A percentile compares a stretch with the other conserved stretches of the same genome.
Evolutionary conservation across 2,113 vertebrate genomes (phyloP).

Genomic region (Odontophorus gujanensis): DNA sequence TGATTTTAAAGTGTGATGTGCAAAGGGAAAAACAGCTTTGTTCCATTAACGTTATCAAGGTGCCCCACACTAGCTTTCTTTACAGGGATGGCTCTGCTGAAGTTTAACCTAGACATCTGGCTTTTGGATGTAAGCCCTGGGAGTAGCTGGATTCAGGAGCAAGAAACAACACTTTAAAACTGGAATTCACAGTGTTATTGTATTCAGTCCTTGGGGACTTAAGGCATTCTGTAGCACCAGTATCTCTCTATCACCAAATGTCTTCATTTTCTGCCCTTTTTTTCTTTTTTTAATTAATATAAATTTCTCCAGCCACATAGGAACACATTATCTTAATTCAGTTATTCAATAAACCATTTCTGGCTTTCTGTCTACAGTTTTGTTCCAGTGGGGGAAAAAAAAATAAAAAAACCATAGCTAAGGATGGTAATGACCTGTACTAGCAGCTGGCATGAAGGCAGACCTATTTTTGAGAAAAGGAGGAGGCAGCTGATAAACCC

Average conservation of each 20-base stretch:
- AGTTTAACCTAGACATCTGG: not conserved
- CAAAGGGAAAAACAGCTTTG: not conserved
- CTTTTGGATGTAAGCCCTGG: not conserved
- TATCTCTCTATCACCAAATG: not conserved
- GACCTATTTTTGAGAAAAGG: conserved; percentile 1
- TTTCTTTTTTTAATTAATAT: not conserved
- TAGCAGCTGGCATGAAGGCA: not conserved
- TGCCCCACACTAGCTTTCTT: not conserved
- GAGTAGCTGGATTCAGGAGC: not conserved
- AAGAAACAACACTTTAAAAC: not conserved
- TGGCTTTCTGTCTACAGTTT: not conserved
- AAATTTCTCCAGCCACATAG: not conserved
- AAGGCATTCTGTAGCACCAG: not conserved
- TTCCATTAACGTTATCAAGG: not conserved
- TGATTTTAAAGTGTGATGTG: not conserved
- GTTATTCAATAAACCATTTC: conserved; percentile 6
- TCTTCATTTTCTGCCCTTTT: not conserved
- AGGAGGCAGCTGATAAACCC: not conserved
- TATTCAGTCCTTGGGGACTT: not conserved
- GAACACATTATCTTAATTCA: not conserved
- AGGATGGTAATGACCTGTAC: not conserved
- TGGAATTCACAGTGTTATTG: not conserved
- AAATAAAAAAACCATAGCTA: not conserved
- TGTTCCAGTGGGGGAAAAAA: not conserved
- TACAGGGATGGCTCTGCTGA: not conserved